Evolutionary conservation across 2,888 invertebrate genomes (phyloP).

Genomic region (Elegia similella): DNA sequence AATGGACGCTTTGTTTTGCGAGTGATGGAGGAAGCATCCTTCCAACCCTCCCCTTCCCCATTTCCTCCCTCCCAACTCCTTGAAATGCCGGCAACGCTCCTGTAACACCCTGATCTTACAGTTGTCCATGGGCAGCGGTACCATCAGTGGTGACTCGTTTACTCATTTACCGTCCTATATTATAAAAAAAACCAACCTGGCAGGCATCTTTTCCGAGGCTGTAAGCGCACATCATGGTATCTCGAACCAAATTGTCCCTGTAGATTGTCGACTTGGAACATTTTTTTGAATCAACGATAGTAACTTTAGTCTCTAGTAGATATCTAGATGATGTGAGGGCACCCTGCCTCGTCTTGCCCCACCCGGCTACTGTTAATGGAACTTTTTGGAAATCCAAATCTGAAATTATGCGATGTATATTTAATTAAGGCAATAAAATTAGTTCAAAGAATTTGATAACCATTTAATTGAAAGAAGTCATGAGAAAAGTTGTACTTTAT

Average conservation of each 20-base stretch:
- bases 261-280: conserved; percentile 65
- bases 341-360: conserved; percentile 72
- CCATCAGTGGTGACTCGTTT: no score
- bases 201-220: conserved; percentile 83
- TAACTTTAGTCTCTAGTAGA: conserved; percentile 72
- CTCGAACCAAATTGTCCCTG: conserved; percentile 59
- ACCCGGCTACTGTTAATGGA: conserved; percentile 67
- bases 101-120: no score
- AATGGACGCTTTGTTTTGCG: no score
- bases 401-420: conserved; percentile 29
- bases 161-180: no score
- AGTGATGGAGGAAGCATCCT: no score
- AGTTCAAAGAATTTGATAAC: no score
- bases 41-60: no score
- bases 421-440: no score
- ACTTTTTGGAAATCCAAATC: conserved; percentile 55
- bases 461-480: not conserved
- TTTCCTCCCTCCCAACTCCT: no score
- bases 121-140: no score
- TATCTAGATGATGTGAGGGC: conserved; percentile 67
- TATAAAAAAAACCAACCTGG: no score
- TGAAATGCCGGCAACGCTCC: no score
- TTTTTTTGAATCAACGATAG: conserved; percentile 53
- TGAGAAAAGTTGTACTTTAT: not conserved
- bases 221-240: conserved; percentile 83